Evolutionary conservation across 2,797 vertebrate genomes (phyloP).

Genomic region (Clarias pachynema): DNA sequence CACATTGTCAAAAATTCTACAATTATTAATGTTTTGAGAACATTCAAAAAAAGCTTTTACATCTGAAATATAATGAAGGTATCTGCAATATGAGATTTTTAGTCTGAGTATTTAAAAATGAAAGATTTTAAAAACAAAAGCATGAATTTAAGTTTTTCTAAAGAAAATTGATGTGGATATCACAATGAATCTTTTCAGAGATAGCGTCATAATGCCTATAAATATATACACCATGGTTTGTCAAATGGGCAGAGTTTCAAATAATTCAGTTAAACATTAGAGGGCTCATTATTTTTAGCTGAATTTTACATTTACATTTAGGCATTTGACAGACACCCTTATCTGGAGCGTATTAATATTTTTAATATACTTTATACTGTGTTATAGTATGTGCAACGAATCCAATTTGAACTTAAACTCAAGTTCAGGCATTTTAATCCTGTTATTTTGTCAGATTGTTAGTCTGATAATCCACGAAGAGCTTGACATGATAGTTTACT

Average conservation of each 20-base stretch:
- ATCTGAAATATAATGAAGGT: neutral
- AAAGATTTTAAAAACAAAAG: neutral
- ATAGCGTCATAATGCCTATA: neutral
- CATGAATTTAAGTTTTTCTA: neutral
- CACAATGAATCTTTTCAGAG: neutral
- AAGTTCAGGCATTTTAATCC: no score
- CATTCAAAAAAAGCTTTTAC: neutral
- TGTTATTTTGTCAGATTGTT: neutral
- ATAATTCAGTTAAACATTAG: neutral
- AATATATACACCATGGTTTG: no score
- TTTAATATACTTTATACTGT: neutral
- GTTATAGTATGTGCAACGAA: neutral
- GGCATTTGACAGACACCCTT: no score
- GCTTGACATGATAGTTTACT: slow-evolving; percentile 21
- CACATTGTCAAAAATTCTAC: neutral
- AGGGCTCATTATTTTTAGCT: neutral
- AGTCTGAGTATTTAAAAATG: no score
- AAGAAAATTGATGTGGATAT: neutral
- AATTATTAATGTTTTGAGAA: neutral
- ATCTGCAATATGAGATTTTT: neutral
- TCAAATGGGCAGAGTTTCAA: neutral
- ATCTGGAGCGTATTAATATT: neutral
- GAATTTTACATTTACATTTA: no score
- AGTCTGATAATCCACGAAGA: neutral
- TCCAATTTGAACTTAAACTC: neutral